Evolutionary conservation across 2,888 invertebrate species (phyloP).

Genomic region (Pharmacophagus antenor): DNA sequence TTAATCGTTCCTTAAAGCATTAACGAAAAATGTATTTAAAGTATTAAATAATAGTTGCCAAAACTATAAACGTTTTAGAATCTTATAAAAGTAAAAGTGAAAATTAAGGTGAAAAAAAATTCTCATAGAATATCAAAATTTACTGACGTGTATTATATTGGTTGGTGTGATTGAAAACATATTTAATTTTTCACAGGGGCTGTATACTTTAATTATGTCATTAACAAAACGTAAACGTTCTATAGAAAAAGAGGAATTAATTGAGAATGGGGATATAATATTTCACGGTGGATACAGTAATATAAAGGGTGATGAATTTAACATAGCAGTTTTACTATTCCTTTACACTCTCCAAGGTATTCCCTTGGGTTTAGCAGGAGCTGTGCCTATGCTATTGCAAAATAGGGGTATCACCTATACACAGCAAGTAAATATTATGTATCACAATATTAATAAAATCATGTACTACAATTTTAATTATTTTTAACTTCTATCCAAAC

Average conservation of each 20-base stretch:
- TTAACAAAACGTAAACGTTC: slow-evolving; percentile 67
- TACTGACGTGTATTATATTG: slow-evolving; percentile 61
- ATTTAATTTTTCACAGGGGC: slow-evolving; percentile 50
- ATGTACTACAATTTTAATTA: background rate
- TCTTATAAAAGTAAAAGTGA: slow-evolving; percentile 35
- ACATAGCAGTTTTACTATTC: slow-evolving; percentile 93
- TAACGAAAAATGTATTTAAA: slow-evolving; percentile 12
- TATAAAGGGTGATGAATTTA: slow-evolving; percentile 87
- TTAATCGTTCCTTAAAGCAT: background rate
- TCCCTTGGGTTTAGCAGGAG: slow-evolving; percentile 95
- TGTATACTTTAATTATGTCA: slow-evolving; percentile 63
- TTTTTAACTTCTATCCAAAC: background rate
- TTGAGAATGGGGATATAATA: slow-evolving; percentile 65
- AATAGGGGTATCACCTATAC: slow-evolving; percentile 95
- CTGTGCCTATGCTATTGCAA: slow-evolving; percentile 97
- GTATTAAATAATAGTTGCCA: background rate
- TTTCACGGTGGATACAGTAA: slow-evolving; percentile 60
- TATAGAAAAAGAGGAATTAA: slow-evolving; percentile 61
- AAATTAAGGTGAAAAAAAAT: slow-evolving; percentile 62
- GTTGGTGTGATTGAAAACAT: slow-evolving; percentile 42
- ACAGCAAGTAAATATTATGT: slow-evolving; percentile 84
- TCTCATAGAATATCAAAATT: slow-evolving; percentile 22
- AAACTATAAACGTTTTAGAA: background rate
- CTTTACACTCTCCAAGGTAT: slow-evolving; percentile 97
- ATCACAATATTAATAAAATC: background rate